Evolutionary conservation across 2,797 vertebrate species (phyloP).

Genomic region (Astyanax mexicanus): DNA sequence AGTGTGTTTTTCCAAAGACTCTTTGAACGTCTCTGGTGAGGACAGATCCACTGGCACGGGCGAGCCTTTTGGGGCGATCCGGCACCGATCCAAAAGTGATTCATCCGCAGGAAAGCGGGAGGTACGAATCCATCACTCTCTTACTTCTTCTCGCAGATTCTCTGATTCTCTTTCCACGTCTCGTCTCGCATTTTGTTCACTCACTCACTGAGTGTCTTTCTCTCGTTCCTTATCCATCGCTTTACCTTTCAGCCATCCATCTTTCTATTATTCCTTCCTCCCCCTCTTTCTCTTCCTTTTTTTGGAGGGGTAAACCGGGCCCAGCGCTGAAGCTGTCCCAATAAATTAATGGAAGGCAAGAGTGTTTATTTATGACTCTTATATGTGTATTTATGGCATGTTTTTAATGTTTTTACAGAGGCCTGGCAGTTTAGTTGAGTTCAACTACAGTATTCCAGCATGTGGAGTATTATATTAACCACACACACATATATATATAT

Average conservation of each 20-base stretch:
- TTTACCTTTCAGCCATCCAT: neutral
- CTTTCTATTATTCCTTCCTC: neutral
- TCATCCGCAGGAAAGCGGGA: conserved; percentile 21
- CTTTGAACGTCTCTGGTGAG: conserved; percentile 34
- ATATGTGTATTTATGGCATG: conserved; percentile 47
- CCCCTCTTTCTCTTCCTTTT: too few relatives aligned
- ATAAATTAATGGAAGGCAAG: conserved; percentile 39
- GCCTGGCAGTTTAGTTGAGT: conserved; percentile 18
- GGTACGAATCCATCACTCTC: conserved; percentile 31
- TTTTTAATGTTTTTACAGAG: conserved; percentile 47
- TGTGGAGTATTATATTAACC: conserved; percentile 47
- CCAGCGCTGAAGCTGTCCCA: conserved; percentile 33
- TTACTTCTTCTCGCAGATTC: too few relatives aligned
- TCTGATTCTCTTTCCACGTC: conserved; percentile 3
- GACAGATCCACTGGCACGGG: conserved; percentile 51
- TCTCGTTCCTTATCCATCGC: neutral
- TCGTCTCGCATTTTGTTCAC: conserved; percentile 20
- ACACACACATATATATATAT: too few relatives aligned
- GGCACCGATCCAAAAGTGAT: conserved; percentile 28
- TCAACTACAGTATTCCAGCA: conserved; percentile 19
- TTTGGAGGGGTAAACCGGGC: too few relatives aligned
- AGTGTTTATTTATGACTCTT: conserved; percentile 44
- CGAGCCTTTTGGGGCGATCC: conserved; percentile 1
- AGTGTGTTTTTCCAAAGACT: conserved; percentile 35
- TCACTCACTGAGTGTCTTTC: neutral